Conservation (phyloP, 2,113 vertebrate species). For the Amazona guildingii region DNA sequence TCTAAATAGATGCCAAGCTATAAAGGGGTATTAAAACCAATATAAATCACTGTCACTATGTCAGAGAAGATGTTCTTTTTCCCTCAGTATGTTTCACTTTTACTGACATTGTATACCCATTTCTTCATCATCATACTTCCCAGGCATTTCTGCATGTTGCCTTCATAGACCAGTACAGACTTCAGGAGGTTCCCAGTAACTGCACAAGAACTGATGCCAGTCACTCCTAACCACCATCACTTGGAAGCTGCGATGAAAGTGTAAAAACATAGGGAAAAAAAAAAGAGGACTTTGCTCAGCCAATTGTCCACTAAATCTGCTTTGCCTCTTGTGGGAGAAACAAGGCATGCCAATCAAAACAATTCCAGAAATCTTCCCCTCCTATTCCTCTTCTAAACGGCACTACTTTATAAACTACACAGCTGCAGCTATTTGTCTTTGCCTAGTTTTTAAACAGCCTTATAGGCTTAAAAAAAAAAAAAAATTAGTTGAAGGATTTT, state of each 20-base stretch:
- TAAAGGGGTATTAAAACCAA: neutral
- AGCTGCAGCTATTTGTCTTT: neutral
- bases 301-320: neutral
- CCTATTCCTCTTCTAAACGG: neutral
- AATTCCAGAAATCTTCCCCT: neutral
- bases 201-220: neutral
- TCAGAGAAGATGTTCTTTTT: neutral
- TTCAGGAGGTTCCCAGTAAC: neutral
- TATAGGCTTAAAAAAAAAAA: neutral
- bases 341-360: rapidly evolving
- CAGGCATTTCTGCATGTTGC: neutral
- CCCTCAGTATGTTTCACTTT: neutral
- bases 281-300: neutral
- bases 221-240: neutral
- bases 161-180: rapidly evolving
- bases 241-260: rapidly evolving
- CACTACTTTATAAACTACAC: neutral
- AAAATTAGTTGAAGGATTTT: neutral
- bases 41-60: neutral
- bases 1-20: neutral
- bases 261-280: neutral
- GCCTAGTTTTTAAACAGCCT: neutral
- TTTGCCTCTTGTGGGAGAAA: neutral
- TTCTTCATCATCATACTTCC: neutral
- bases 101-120: neutral